Percentiles rank a stretch among this genome's conserved stretches.
Evolutionary conservation across 2,113 vertebrate species (phyloP).

Genomic region (Ginglymostoma cirratum): DNA sequence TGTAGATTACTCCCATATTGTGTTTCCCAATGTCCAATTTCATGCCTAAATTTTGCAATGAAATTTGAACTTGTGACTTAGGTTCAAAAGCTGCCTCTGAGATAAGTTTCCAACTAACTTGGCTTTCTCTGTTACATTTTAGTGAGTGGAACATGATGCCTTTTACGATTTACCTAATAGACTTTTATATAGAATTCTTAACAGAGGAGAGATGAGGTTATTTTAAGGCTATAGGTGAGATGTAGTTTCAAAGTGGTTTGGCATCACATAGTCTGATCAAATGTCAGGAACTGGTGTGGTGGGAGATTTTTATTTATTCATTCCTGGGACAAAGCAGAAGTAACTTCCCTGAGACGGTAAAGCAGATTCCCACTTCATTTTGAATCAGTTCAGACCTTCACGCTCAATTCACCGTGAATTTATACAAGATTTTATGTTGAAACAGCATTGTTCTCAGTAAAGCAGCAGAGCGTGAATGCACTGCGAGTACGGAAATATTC

Average conservation of each 20-base stretch:
- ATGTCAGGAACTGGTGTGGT: background rate
- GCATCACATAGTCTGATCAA: background rate
- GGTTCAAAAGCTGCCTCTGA: too few relatives aligned
- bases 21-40: too few relatives aligned
- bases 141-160: background rate
- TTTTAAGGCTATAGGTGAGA: too few relatives aligned
- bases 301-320: too few relatives aligned
- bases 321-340: background rate
- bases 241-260: background rate
- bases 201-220: background rate
- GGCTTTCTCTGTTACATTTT: background rate
- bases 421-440: background rate
- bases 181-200: background rate
- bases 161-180: background rate
- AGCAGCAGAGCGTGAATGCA: background rate
- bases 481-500: background rate
- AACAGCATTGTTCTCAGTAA: background rate
- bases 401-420: background rate
- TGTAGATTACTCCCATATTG: too few relatives aligned
- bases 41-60: too few relatives aligned
- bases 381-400: background rate
- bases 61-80: too few relatives aligned
- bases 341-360: background rate
- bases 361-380: background rate
- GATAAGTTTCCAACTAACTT: too few relatives aligned